A percentile compares a stretch with the other conserved stretches of the same genome.
Conservation (phyloP, 2,113 vertebrate genomes). For the Garra rufa region DNA sequence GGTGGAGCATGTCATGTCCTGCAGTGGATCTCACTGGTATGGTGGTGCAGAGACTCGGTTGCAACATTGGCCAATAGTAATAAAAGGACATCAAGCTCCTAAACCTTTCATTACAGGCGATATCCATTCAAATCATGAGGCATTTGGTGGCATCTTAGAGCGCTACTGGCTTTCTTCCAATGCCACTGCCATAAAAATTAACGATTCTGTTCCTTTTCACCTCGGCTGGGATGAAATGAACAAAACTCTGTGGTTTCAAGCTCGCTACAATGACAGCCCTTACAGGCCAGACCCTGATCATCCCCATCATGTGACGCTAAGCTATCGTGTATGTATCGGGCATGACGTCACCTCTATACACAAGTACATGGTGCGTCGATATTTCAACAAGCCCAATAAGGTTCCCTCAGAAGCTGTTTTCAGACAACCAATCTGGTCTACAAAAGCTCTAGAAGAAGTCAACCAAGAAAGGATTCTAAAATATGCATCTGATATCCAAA, state of each 20-base stretch:
- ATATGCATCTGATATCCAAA: conserved; percentile 80
- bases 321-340: conserved; percentile 91
- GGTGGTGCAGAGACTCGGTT: conserved; percentile 89
- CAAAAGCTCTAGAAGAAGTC: conserved; percentile 81
- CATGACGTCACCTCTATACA: conserved; percentile 89
- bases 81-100: conserved; percentile 85
- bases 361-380: conserved; percentile 91
- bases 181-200: conserved; percentile 92
- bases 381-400: conserved; percentile 88
- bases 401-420: conserved; percentile 84
- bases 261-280: conserved; percentile 85
- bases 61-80: conserved; percentile 90
- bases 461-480: conserved; percentile 83
- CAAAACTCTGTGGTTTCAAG: conserved; percentile 84
- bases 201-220: conserved; percentile 93
- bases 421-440: conserved; percentile 87
- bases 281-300: conserved; percentile 80
- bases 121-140: conserved; percentile 82
- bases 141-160: conserved; percentile 92
- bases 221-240: conserved; percentile 90
- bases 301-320: conserved; percentile 82
- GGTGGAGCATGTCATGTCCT: conserved; percentile 91
- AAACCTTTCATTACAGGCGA: conserved; percentile 91
- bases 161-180: conserved; percentile 97
- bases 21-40: conserved; percentile 90